Evolutionary conservation across 2,888 invertebrate genomes (phyloP).

Genomic region (Esperia sulphurella): DNA sequence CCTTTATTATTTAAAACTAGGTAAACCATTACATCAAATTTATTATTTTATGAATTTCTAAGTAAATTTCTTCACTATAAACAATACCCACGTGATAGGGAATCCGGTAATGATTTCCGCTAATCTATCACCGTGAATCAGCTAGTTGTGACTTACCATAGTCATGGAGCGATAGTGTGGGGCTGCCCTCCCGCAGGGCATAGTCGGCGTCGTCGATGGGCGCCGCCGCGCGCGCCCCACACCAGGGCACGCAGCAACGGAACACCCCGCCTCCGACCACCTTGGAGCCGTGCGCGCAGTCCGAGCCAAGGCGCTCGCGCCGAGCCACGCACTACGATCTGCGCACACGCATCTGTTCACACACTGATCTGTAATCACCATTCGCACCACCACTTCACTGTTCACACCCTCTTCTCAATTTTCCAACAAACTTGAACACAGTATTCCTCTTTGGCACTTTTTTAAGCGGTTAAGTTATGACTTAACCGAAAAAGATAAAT

Average conservation of each 20-base stretch:
- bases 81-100: no score
- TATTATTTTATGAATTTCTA: no score
- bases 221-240: constrained; percentile 85
- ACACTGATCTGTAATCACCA: constrained; percentile 12
- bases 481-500: no score
- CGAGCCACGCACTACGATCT: constrained; percentile 45
- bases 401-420: constrained; percentile 4
- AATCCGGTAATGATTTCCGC: no score
- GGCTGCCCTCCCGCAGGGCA: constrained; percentile 68
- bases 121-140: no score
- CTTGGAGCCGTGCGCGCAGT: constrained; percentile 74
- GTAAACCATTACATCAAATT: no score
- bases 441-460: constrained; percentile 34
- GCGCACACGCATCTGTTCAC: constrained; percentile 7
- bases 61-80: no score
- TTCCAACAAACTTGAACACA: constrained; percentile 5
- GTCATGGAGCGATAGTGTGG: constrained; percentile 51
- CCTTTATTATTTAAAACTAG: no score
- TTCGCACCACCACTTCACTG: constrained; percentile 23
- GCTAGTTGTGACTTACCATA: constrained; percentile 3
- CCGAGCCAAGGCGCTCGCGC: constrained; percentile 71
- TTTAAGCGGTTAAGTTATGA: no score
- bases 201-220: constrained; percentile 79
- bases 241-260: constrained; percentile 91
- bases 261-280: constrained; percentile 88